These are phyloP conservation scores for Caenorhabditis elegans DNA, from an alignment of 1,140 invertebrate genomes.

Conservation along the genomic window DNA sequence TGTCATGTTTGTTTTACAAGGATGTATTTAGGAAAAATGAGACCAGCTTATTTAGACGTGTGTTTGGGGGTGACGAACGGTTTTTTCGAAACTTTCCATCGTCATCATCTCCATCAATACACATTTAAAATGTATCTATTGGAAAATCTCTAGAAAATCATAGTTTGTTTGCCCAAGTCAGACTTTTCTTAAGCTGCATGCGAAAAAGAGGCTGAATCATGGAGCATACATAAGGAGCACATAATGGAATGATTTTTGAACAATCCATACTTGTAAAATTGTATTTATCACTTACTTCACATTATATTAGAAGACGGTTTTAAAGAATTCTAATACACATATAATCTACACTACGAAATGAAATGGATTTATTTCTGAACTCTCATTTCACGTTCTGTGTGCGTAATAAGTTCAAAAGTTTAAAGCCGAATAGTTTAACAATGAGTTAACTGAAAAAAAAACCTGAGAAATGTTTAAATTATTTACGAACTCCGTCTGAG, in stretches of 20 bases:
- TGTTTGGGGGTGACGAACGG: constrained; percentile 10
- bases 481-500: not conserved
- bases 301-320: too few relatives aligned
- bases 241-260: too few relatives aligned
- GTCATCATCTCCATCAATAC: not conserved
- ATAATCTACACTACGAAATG: too few relatives aligned
- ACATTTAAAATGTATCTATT: constrained; percentile 1
- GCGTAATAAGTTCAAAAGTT: too few relatives aligned
- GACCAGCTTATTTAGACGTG: constrained; percentile 3
- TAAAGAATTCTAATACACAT: too few relatives aligned
- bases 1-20: constrained; percentile 32
- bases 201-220: constrained; percentile 6
- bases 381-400: too few relatives aligned
- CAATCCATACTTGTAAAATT: too few relatives aligned
- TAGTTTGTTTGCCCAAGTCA: not conserved
- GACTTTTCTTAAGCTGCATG: constrained; percentile 19
- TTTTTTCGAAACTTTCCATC: not conserved
- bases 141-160: not conserved
- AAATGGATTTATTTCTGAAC: too few relatives aligned
- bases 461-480: too few relatives aligned
- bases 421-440: too few relatives aligned
- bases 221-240: not conserved
- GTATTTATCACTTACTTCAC: too few relatives aligned
- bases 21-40: constrained; percentile 22
- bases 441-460: too few relatives aligned